Evolutionary conservation across 1,140 invertebrate species (phyloP), one percentile per base, ranked within the genome.

Genomic region (Heterodera schachtii): DNA sequence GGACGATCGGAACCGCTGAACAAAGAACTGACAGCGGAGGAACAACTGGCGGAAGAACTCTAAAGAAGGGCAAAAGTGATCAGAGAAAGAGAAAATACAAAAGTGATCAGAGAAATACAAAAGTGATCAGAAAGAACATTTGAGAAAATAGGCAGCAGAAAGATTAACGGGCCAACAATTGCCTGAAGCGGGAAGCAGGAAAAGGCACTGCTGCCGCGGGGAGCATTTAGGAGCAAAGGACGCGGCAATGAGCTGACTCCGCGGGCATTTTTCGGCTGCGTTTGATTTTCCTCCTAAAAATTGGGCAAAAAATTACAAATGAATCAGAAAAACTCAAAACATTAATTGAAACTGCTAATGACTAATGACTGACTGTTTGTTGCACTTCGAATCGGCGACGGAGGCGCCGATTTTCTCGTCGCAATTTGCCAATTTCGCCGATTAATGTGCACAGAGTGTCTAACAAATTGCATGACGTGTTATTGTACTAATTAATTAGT

Each of bases 371-470:
- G 16, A 79, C 49, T 41, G 49, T 73, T 19, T 13, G 49, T 13
- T 73, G 57, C 31, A 71, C 83, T 9, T 73, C 47, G 13, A 84
- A 60, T 41, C 78, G 70, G 47, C 79, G 70, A 44, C 84, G 64
- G 21, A 84, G 71, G 52, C 76, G 74, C 1, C 60, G 66, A 69
- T 84, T 84, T 66, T 84, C 69, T 71, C 75, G 70, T 41, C 84
- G 78, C 57, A 84, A 67, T 75, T 84, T 75, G 41, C 57, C 52
- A 75, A 84, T 84, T 69, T 84, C 83, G 44, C 70, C 66, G 49
- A 84, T 79, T 57, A 84, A 77, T 44, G 44, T 73, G 71, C 83
- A 84, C 2, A 84, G 64, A 60, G 83, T 84, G 13, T 78, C 83
- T 47, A 44, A 43, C 16, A 66, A 19, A 70, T 70, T 43, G 9